Percentiles rank a stretch among this genome's conserved stretches.
phyloP scores from a whole-genome alignment of 2,113 vertebrate species.

The Centrocercus urophasianus region DNA sequence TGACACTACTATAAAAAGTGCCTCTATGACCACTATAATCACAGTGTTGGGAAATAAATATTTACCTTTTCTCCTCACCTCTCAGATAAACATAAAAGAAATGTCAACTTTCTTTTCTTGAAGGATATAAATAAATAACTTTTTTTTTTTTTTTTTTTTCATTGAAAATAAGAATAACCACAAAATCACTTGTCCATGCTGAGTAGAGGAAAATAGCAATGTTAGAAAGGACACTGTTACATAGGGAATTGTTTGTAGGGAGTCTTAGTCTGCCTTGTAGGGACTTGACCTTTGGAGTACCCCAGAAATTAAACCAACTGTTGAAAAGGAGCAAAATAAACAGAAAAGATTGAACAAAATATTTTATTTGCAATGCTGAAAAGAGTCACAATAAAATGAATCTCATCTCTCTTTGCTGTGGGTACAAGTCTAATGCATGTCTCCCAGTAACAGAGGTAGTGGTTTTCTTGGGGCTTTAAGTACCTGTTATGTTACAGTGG shows the following conservation, averaged over 20 bases:
- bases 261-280: background rate
- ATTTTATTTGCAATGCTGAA: background rate
- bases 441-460: background rate
- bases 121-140: background rate
- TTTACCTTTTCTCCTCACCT: background rate
- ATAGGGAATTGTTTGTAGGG: background rate
- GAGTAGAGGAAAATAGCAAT: background rate
- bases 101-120: background rate
- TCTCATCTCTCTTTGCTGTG: background rate
- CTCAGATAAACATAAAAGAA: background rate
- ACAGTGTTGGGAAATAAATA: background rate
- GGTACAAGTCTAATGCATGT: background rate
- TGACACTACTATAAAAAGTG: background rate
- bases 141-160: background rate
- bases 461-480: background rate
- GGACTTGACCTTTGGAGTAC: background rate
- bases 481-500: background rate
- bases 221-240: fast-evolving
- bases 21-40: background rate
- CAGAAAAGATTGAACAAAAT: background rate
- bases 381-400: background rate
- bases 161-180: fast-evolving
- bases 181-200: background rate
- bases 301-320: fast-evolving
- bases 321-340: background rate